These are phyloP conservation scores for Parthenolecanium corni DNA, from an alignment of 2,888 invertebrate genomes.

Conservation along the genomic window DNA sequence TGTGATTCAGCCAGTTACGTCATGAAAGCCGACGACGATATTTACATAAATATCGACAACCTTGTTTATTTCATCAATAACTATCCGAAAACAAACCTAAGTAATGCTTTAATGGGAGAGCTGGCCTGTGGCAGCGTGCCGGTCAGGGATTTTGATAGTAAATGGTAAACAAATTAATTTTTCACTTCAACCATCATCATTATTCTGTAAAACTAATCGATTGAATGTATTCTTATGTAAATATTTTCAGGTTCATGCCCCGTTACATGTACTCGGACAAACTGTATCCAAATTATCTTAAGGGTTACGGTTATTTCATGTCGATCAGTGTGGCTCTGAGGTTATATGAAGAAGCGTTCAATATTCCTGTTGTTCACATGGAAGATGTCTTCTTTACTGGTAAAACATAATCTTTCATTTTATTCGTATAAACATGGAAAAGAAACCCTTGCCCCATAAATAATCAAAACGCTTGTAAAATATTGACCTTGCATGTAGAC, in stretches of 20 bases:
- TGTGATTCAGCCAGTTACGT: slow-evolving; percentile 55
- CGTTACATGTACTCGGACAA: slow-evolving; percentile 60
- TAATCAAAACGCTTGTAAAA: too few species aligned
- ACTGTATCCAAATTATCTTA: slow-evolving; percentile 65
- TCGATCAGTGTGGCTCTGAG: slow-evolving; percentile 52
- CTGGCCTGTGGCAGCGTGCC: slow-evolving; percentile 4
- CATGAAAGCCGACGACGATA: slow-evolving; percentile 78
- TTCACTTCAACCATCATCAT: too few species aligned
- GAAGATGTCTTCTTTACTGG: slow-evolving; percentile 69
- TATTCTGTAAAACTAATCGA: too few species aligned
- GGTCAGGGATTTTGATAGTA: slow-evolving; percentile 5
- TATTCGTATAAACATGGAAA: too few species aligned
- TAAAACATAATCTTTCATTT: slow-evolving; percentile 30
- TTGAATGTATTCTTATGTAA: not conserved
- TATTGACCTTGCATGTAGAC: too few species aligned
- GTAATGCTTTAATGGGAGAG: slow-evolving; percentile 5
- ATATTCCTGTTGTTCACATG: slow-evolving; percentile 57
- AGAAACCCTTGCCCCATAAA: too few species aligned
- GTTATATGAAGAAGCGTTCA: slow-evolving; percentile 53
- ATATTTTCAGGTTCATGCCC: slow-evolving; percentile 55
- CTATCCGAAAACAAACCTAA: not conserved
- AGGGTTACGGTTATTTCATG: slow-evolving; percentile 68
- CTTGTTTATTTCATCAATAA: slow-evolving; percentile 44
- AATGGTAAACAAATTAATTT: slow-evolving; percentile 12
- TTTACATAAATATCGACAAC: slow-evolving; percentile 65